Evolutionary conservation across 2,888 invertebrate genomes (phyloP), one percentile per base, ranked within the genome.

Genomic region (Platerodrilus igneus): DNA sequence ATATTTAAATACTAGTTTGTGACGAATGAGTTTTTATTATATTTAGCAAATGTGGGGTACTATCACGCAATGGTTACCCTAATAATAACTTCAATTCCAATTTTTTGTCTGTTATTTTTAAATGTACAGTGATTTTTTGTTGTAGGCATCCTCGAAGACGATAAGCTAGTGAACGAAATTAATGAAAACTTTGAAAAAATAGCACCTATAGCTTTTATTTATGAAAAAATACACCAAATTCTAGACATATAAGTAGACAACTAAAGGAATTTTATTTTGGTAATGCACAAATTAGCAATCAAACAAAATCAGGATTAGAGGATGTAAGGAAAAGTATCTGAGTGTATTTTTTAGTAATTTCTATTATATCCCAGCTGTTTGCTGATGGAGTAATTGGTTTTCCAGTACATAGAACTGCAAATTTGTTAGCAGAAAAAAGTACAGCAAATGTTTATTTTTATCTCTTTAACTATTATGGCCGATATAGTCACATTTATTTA

Each of bases 151-250:
- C n/a, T n/a, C n/a, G n/a, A n/a, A n/a, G n/a, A n/a, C n/a, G n/a
- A n/a, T n/a, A n/a, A n/a, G n/a, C n/a, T n/a, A n/a, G n/a, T n/a
- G 1, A 56, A 72, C n/a, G 66, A 72, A 19, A 64, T 83, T 55
- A 77, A 81, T 55, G 57, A 68, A 0, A 69, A 83, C 26, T 86
- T 81, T 70, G 71, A 78, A 2, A 63, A 64, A 20, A 48, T 78
- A 8, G 82, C 83, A 0, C 84, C 84, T 0, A 76, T 83, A 11
- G 72, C 76, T 3, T 83, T 84, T 54, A 49, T 72, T 2, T 77
- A 76, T 42, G 76, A 83, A 47, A 72, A 74, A n/a, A n/a, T n/a
- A n/a, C n/a, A n/a, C n/a, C n/a, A n/a, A n/a, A n/a, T n/a, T n/a
- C n/a, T n/a, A 3, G 68, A 71, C 3, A 72, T 71, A 74, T 78